Base-by-base conservation (phyloP, 2,797 vertebrate genomes). In the Hippopotamyrus pictus region DNA sequence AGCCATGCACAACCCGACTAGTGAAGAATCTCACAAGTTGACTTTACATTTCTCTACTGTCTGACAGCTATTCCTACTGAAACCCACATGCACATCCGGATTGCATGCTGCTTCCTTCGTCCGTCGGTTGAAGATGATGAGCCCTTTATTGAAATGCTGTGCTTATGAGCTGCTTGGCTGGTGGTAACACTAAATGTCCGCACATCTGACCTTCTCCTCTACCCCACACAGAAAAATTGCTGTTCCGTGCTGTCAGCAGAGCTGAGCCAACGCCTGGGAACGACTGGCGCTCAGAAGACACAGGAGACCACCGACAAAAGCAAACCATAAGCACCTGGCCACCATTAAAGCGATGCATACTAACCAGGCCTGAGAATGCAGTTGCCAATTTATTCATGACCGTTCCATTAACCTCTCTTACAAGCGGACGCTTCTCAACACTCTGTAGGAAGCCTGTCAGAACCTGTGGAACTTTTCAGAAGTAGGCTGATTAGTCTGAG, bases 231-330 rank as follows among this genome's bases (percentile, higher is more conserved):
- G 97, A 97, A 96, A 91, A 97, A 97, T 0, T 98, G 97, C 92
- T 98, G 97, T 93, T 96, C 96, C 0, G 93, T 96, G 87, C 92
- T 98, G 94, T 96, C 94, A 0, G 95, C 96, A 48, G 97, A 98
- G 90, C 93, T 98, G 88, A 95, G 93, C 90, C 93, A 93, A 22
- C 95, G 97, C 1, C 96, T 98, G 9, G 94, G 95, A 92, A 88
- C 92, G 90, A 90, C 90, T 89, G 92, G 88, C 12, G 92, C 5
- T 25, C 94, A 84, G 82, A 50, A 89, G 9, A 93, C 93, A 89
- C 92, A 93, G 33, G 97, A 97, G n/a, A 22, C 89, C 0, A 51
- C 94, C 1, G 97, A 96, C 82, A 97, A 96, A 90, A 95, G 92
- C 91, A 97, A 97, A 92, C 94, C 96, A 86, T 98, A 89, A 94